Evolutionary conservation across 2,888 invertebrate genomes (phyloP), one percentile per base, ranked within the genome.

Genomic region (Thereva nobilitata): DNA sequence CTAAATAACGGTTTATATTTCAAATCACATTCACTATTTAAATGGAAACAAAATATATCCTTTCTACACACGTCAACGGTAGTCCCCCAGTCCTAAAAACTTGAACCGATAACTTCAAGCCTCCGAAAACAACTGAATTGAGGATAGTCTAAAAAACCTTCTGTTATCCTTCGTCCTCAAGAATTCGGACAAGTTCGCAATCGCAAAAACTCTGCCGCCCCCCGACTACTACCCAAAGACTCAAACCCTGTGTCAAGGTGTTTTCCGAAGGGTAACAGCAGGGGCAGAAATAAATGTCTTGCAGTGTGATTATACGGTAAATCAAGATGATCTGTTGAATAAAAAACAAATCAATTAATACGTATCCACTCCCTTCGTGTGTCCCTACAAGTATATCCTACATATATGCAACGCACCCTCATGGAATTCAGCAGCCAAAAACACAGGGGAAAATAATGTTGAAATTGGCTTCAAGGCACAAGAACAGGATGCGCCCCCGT

Each of bases 301-400:
- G 68, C 68, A 67, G 57, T 70, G 70, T 69, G 72, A 74, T 74
- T 73, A 74, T 73, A 72, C 70, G 50, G 34, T 41, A 61, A 61
- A 61, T 61, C 61, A 72, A 74, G 76, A 77, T 76, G 77, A 76
- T 75, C 75, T 75, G 75, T 77, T 78, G 70, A 76, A 78, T 78
- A 77, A 78, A 78, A 79, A 79, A 77, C 78, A 77, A 79, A 79
- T 79, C 79, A 79, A 79, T 79, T 79, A 79, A 74, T 23, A 69
- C 71, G 67, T 64, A 44, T 56, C 67, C 65, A 68, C 68, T 67
- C 68, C 68, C 65, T 70, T 50, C n/a, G n/a, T 8, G 38, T n/a
- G n/a, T 38, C 4, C 23, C 23, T 23, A 2, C 23, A 23, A 23
- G 23, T 23, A 23, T 23, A 23, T 23, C 23, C 23, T 23, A n/a